These are phyloP conservation scores for Scatophagus argus DNA, from an alignment of 2,113 vertebrate species.

Conservation along the genomic window DNA sequence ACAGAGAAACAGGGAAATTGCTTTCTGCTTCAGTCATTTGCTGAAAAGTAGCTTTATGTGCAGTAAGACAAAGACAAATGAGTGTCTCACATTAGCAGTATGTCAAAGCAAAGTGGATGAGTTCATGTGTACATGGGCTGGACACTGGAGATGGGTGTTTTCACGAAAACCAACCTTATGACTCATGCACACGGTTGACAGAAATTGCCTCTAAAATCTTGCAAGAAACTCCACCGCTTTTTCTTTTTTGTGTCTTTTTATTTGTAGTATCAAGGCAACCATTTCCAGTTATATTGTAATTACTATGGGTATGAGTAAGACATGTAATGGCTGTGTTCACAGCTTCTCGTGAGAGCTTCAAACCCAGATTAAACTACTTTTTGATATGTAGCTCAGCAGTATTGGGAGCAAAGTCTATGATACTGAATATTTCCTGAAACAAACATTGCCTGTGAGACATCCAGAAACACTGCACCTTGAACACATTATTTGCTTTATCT, in stretches of 20 bases:
- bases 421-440: slow-evolving; percentile 11
- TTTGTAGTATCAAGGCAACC: neutral
- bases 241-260: slow-evolving; percentile 2
- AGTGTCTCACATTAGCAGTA: neutral
- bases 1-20: slow-evolving; percentile 9
- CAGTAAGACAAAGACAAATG: neutral
- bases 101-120: slow-evolving; percentile 25
- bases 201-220: neutral
- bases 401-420: slow-evolving; percentile 28
- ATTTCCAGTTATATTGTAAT: slow-evolving; percentile 15
- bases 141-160: slow-evolving; percentile 37
- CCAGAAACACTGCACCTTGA: neutral
- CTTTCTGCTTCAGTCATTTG: neutral
- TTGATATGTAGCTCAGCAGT: neutral
- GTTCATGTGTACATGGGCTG: slow-evolving; percentile 22
- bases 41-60: neutral
- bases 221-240: neutral
- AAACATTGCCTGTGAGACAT: neutral
- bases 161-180: slow-evolving; percentile 45
- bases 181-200: slow-evolving; percentile 34
- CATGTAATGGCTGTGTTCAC: neutral
- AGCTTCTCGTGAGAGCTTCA: slow-evolving; percentile 14
- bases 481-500: neutral
- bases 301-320: neutral
- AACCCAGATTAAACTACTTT: slow-evolving; percentile 4